phyloP scores from a whole-genome alignment of 2,888 invertebrate genomes.

The Mongoloraphidia duomilia region DNA sequence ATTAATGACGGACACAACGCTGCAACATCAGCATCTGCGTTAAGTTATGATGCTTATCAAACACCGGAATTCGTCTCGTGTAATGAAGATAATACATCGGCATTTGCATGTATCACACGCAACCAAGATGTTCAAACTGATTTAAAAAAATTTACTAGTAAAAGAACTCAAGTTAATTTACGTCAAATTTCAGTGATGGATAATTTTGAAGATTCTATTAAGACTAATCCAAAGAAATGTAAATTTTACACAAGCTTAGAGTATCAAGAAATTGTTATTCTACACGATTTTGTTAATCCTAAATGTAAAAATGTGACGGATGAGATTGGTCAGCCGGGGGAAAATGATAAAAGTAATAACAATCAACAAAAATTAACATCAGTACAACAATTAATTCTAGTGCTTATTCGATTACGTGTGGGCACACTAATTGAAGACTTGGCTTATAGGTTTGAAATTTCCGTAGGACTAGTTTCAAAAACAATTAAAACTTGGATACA shows the following conservation, averaged over 20 bases:
- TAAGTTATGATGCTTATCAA: no score
- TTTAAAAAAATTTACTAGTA: background rate
- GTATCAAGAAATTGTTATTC: background rate
- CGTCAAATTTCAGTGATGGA: background rate
- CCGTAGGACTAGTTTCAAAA: background rate
- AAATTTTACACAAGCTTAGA: background rate
- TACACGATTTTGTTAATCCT: background rate
- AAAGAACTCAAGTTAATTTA: background rate
- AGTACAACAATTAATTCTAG: background rate
- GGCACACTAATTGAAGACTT: background rate
- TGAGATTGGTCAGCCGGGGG: background rate
- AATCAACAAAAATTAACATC: background rate
- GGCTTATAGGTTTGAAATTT: background rate
- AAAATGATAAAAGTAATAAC: background rate
- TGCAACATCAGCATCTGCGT: no score
- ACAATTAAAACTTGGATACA: background rate
- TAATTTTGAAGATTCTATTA: background rate
- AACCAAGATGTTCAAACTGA: no score
- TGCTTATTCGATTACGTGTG: background rate
- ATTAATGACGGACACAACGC: no score
- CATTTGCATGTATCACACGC: no score
- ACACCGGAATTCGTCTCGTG: no score
- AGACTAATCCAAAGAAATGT: background rate
- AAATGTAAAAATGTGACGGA: background rate
- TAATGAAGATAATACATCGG: no score